Conservation (phyloP, 2,797 vertebrate genomes). For the Paguma larvata region DNA sequence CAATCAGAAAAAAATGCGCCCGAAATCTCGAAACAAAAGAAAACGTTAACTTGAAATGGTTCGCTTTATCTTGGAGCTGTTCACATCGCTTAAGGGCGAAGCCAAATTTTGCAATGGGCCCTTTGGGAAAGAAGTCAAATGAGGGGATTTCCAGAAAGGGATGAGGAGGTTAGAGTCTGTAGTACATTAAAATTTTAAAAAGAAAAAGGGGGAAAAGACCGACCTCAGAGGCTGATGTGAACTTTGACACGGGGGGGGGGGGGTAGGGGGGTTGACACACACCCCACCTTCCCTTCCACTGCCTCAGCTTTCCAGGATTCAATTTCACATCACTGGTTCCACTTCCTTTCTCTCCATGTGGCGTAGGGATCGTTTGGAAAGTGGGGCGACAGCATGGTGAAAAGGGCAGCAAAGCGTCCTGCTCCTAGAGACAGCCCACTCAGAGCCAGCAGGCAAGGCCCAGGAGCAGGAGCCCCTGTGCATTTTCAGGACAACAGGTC, state of each 20-base stretch:
- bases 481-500: rapidly evolving
- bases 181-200: neutral
- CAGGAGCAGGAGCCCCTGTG: rapidly evolving
- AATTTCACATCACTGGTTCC: neutral
- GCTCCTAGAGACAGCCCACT: neutral
- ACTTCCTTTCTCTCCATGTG: neutral
- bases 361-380: neutral
- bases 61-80: conserved; percentile 58
- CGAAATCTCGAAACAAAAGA: conserved; percentile 71
- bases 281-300: neutral
- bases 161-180: neutral
- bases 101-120: conserved; percentile 33
- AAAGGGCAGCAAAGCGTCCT: neutral
- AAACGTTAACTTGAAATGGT: conserved; percentile 69
- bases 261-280: no score
- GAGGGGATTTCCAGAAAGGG: conserved; percentile 54
- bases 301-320: neutral
- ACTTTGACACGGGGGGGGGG: neutral
- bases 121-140: conserved; percentile 52
- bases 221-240: neutral
- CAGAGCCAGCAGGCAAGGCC: neutral
- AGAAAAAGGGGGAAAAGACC: neutral
- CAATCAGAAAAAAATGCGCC: neutral
- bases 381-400: no score
- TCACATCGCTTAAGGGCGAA: conserved; percentile 6